Evolutionary conservation across 2,113 vertebrate genomes (phyloP).

Genomic region (Rana temporaria): DNA sequence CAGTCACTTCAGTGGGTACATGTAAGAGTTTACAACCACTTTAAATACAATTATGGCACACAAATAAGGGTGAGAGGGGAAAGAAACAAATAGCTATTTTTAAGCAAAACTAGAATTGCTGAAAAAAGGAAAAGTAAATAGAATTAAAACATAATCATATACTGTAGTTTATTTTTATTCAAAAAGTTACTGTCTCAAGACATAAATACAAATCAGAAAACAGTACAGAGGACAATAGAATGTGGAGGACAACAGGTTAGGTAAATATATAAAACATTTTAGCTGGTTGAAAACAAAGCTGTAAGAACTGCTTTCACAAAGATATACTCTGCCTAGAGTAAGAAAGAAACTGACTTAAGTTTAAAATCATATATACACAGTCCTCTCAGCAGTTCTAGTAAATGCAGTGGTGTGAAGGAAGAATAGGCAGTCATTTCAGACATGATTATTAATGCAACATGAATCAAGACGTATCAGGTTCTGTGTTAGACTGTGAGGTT

Average conservation of each 20-base stretch:
- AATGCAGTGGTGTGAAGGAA: conserved; percentile 98
- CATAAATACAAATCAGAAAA: conserved; percentile 99
- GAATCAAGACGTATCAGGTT: conserved; percentile 75
- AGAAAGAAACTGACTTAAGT: conserved; percentile 84
- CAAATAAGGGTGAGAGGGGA: too few relatives aligned
- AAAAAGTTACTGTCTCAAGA: conserved; percentile 99
- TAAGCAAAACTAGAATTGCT: too few relatives aligned
- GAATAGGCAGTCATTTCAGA: conserved; percentile 95
- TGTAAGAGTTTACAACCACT: too few relatives aligned
- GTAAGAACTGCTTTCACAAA: conserved; percentile 91
- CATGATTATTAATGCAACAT: conserved; percentile 91
- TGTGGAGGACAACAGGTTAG: conserved; percentile 96
- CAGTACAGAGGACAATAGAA: conserved; percentile 98
- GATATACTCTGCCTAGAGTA: conserved; percentile 88
- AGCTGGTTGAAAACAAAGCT: conserved; percentile 90
- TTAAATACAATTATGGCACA: too few relatives aligned
- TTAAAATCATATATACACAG: conserved; percentile 94
- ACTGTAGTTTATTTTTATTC: conserved; percentile 99
- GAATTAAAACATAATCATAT: conserved; percentile 82
- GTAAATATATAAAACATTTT: conserved; percentile 90
- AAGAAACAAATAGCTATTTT: too few relatives aligned
- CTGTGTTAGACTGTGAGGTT: conserved; percentile 73
- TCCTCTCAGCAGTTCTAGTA: conserved; percentile 98
- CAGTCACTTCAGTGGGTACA: too few relatives aligned
- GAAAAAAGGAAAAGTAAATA: conserved; percentile 52